Base-by-base conservation (phyloP, 2,888 invertebrate genomes). In the Ichneumon xanthorius region DNA sequence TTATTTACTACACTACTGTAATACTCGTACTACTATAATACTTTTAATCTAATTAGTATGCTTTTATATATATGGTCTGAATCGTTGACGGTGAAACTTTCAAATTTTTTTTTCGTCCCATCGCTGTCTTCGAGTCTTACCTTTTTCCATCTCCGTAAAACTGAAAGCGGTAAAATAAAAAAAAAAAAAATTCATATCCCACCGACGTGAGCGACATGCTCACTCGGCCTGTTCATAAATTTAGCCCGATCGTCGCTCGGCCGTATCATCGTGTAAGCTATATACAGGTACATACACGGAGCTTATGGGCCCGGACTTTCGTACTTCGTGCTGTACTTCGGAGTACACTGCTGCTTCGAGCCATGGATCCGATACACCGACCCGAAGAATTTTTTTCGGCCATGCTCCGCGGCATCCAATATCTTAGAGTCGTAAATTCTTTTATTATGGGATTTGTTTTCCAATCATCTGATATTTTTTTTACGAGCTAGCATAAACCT, bases 401-500 rank as follows among this genome's bases (percentile, higher is more conserved):
- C 22, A 48, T n/a, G 0, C 19, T 26, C 48, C 14, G 30, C 1
- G 30, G 55, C 7, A 22, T 55, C 22, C 55, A 11, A 55, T 55
- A 22, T 33, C 50, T n/a, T 71, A 26, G n/a, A 55, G 37, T 48
- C 45, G 16, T 48, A 48, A 48, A 40, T 68, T 48, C 37, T 72
- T 6, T 19, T 19, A 19, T n/a, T 7, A 4, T 6, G n/a, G n/a
- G 4, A 2, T 53, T 19, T 19, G 37, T 71, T 79, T 71, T 63
- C 63, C 71, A 61, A 79, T 61, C 33, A 71, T 63, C 40, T 22
- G 71, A 79, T 53, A 79, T 67, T 68, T 48, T 50, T 50, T 71
- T 63, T 63, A 45, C n/a, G 14, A 53, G n/a, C 19, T n/a, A 7
- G 7, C 19, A 53, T 53, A 6, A n/a, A 19, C 19, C 19, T 19